Evolutionary conservation across 2,797 vertebrate genomes (phyloP), one percentile per base, ranked within the genome.

Genomic region (Spheniscus humboldti): DNA sequence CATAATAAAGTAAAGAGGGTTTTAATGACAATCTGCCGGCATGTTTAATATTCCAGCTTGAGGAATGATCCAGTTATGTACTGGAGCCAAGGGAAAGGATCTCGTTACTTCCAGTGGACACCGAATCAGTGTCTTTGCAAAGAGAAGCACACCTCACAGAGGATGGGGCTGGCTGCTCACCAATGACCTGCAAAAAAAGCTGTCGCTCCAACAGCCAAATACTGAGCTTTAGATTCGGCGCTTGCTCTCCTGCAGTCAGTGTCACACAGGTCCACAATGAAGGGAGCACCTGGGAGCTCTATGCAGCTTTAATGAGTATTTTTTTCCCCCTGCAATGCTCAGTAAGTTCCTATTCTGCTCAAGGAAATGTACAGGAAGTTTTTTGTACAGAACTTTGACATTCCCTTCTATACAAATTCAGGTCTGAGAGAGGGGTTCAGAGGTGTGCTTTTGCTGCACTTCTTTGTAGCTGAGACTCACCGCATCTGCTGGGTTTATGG

Each of bases 1-100:
- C 91, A 86, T 94, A 95, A 95, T 93, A 96, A 96, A 95, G 84
- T 91, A 94, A 95, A 97, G 94, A 95, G 87, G 94, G 87, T 81
- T 97, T 96, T 97, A 96, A 97, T 94, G 95, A 97, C 93, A 96
- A 95, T 96, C 94, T 97, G 92, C 96, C 6, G 15, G 76, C 85
- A 81, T 76, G 69, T 95, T 97, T 95, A 96, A 97, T 94, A 97
- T 91, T 92, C 93, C 93, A 94, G 86, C 92, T 94, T 96, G 92
- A 96, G 92, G 92, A 89, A 92, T 88, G 78, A 97, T 95, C 91
- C 80, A 82, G 84, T 87, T 91, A 88, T 24, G 57, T 72, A 68
- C 81, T 18, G 57, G 59, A 94, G 89, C 87, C 95, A 96, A 94
- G 47, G 76, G 68, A 95, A 83, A 87, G 86, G 39, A 83, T 92